A percentile compares a stretch with the other conserved stretches of the same genome.
Evolutionary conservation across 2,797 vertebrate genomes (phyloP).

Genomic region (Leptatherina wallacei): DNA sequence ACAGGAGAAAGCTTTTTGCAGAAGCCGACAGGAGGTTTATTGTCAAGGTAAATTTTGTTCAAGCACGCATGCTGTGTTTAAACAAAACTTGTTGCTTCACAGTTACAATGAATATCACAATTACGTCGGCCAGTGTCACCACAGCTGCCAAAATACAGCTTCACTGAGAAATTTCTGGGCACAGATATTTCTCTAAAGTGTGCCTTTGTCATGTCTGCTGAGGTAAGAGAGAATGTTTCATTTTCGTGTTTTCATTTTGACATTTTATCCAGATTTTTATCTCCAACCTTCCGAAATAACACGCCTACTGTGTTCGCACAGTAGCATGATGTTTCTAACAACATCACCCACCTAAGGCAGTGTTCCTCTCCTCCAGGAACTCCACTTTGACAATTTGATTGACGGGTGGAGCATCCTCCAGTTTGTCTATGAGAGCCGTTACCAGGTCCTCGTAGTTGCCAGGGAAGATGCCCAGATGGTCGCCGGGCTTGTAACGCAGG

Average conservation of each 20-base stretch:
- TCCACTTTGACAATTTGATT: slow-evolving; percentile 96
- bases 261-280: slow-evolving; percentile 41
- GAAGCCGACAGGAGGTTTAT: neutral
- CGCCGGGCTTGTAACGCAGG: slow-evolving; percentile 92
- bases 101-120: slow-evolving; percentile 42
- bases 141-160: slow-evolving; percentile 48
- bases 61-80: slow-evolving; percentile 16
- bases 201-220: slow-evolving; percentile 30
- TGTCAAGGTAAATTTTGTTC: slow-evolving; percentile 12
- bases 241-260: slow-evolving; percentile 46
- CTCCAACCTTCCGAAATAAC: slow-evolving; percentile 6
- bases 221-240: slow-evolving; percentile 26
- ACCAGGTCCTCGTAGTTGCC: slow-evolving; percentile 96
- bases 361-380: slow-evolving; percentile 94
- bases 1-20: neutral
- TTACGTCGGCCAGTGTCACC: slow-evolving; percentile 34
- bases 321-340: slow-evolving; percentile 24
- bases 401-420: slow-evolving; percentile 92
- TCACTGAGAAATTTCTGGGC: slow-evolving; percentile 38
- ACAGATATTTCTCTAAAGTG: slow-evolving; percentile 23
- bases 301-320: slow-evolving; percentile 34
- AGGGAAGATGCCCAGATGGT: slow-evolving; percentile 95
- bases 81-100: slow-evolving; percentile 34
- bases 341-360: slow-evolving; percentile 89
- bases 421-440: slow-evolving; percentile 90